Evolutionary conservation across 1,140 invertebrate species (phyloP).

Genomic region (Drosophila nigrodunni): DNA sequence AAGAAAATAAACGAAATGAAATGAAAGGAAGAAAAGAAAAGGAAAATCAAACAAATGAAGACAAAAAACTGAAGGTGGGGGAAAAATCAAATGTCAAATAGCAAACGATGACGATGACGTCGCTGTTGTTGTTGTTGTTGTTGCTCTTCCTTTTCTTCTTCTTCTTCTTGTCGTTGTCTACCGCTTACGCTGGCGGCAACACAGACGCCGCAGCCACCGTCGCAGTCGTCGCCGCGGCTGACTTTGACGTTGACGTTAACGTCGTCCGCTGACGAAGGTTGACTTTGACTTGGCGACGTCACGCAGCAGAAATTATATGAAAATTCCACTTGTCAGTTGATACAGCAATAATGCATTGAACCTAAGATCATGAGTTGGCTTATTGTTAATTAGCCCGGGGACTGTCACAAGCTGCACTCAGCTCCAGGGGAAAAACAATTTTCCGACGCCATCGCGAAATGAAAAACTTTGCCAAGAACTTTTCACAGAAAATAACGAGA

Average conservation of each 20-base stretch:
- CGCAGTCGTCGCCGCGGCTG: slow-evolving; percentile 43
- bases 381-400: slow-evolving; percentile 65
- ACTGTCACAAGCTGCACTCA: slow-evolving; percentile 42
- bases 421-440: neutral
- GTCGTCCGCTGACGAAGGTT: slow-evolving; percentile 65
- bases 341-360: slow-evolving; percentile 70
- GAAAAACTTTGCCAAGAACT: slow-evolving; percentile 3
- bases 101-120: slow-evolving; percentile 73
- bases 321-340: slow-evolving; percentile 73
- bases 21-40: slow-evolving; percentile 34
- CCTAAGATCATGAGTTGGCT: slow-evolving; percentile 67
- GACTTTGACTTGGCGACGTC: slow-evolving; percentile 55
- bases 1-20: slow-evolving; percentile 31
- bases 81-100: slow-evolving; percentile 78
- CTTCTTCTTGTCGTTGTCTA: neutral
- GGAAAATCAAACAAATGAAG: slow-evolving; percentile 23
- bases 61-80: slow-evolving; percentile 20
- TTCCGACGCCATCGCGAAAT: neutral
- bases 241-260: neutral
- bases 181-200: slow-evolving; percentile 25
- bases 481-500: neutral
- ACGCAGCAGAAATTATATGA: slow-evolving; percentile 45
- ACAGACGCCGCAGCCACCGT: slow-evolving; percentile 30
- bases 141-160: slow-evolving; percentile 1
- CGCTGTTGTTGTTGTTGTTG: slow-evolving; percentile 29